These are phyloP conservation scores for Eremophila alpestris DNA, from an alignment of 2,797 vertebrate genomes.

Conservation along the genomic window DNA sequence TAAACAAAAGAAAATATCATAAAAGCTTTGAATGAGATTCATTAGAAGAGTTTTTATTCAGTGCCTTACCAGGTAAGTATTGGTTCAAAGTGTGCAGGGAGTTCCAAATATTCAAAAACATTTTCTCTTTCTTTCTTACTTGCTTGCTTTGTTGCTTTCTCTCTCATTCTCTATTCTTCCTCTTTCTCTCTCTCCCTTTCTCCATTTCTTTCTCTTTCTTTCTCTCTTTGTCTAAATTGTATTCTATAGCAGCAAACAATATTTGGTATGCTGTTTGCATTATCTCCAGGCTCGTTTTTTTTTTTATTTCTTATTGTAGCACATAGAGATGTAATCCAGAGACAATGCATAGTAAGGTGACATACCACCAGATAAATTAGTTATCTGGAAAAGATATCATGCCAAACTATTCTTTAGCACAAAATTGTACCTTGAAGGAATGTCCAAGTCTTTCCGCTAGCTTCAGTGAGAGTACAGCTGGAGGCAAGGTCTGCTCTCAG, in stretches of 20 bases:
- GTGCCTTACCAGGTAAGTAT: not conserved
- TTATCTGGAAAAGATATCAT: not conserved
- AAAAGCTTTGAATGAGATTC: not conserved
- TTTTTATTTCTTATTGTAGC: not conserved
- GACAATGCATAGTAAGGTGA: not conserved
- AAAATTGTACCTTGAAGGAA: not conserved
- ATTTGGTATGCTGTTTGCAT: not conserved
- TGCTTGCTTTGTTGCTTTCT: too few species aligned
- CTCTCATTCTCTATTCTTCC: accelerated
- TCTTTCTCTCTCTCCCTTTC: not conserved
- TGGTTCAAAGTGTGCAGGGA: not conserved
- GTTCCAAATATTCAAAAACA: not conserved
- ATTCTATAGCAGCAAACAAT: not conserved
- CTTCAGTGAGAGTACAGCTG: not conserved
- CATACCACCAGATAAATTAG: not conserved
- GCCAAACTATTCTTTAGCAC: not conserved
- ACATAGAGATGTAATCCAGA: not conserved
- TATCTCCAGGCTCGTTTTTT: not conserved
- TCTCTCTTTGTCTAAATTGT: not conserved
- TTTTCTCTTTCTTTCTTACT: too few species aligned
- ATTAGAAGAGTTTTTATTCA: not conserved
- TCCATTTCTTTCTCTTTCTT: accelerated
- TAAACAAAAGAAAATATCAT: not conserved
- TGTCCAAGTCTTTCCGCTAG: not conserved
- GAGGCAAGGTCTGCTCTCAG: not conserved